These are phyloP conservation scores for Crenuchus spilurus DNA, from an alignment of 2,797 vertebrate species.

Conservation along the genomic window DNA sequence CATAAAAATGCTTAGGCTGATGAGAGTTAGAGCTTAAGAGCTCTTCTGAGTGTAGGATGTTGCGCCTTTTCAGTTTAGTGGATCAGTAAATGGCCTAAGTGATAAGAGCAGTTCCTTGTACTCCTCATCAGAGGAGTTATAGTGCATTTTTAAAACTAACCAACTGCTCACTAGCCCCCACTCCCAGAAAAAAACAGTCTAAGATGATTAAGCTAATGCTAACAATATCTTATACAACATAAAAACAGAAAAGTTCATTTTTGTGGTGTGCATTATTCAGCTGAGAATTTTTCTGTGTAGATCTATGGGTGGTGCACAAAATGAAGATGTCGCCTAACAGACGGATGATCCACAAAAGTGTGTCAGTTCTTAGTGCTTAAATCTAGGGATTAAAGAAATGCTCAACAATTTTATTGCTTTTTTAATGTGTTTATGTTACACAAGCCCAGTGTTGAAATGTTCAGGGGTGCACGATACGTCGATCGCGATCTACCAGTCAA, in stretches of 20 bases:
- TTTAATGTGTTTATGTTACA: no score
- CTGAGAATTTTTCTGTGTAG: not conserved
- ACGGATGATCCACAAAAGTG: not conserved
- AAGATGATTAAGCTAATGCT: no score
- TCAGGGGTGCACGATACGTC: no score
- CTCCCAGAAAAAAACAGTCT: not conserved
- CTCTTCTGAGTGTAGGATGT: conserved; percentile 10
- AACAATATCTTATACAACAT: no score
- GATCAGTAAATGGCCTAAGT: not conserved
- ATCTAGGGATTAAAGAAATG: not conserved
- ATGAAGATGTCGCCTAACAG: not conserved
- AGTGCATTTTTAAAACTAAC: not conserved
- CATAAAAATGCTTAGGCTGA: not conserved
- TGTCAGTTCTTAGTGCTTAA: not conserved
- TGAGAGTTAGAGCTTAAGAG: conserved; percentile 1
- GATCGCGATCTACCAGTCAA: no score
- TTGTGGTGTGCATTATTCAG: no score
- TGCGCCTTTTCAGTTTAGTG: conserved; percentile 15
- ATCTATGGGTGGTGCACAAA: not conserved
- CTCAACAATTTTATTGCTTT: not conserved
- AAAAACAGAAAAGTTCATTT: no score
- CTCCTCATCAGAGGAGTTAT: not conserved
- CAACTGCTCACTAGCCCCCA: not conserved
- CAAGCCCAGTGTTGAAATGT: no score
- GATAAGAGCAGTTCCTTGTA: not conserved